phyloP scores from a whole-genome alignment of 2,113 vertebrate genomes.

The Cichladusa arquata region DNA sequence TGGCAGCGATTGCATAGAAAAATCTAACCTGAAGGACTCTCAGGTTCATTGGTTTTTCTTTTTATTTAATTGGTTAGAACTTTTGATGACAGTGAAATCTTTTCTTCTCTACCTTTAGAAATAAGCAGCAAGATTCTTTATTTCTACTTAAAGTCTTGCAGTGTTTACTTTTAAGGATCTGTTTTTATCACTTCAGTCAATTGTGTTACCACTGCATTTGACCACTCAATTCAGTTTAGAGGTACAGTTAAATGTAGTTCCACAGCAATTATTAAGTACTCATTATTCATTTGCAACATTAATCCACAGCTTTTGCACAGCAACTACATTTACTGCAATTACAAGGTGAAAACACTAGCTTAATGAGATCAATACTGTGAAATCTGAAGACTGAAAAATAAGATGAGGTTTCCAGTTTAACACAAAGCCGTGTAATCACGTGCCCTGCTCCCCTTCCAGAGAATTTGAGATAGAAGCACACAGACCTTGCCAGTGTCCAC shows the following conservation, averaged over 20 bases:
- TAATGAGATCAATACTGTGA: slow-evolving; percentile 42
- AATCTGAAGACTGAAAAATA: slow-evolving; percentile 44
- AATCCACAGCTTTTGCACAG: not conserved
- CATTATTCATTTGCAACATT: not conserved
- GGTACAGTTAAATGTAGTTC: not conserved
- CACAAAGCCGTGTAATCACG: not conserved
- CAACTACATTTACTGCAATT: not conserved
- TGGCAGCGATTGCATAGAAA: not conserved
- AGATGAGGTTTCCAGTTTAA: slow-evolving; percentile 20
- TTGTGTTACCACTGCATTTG: not conserved
- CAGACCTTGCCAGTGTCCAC: not conserved
- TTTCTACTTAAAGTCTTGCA: not conserved
- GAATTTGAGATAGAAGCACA: not conserved
- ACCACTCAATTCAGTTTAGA: not conserved
- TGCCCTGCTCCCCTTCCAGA: not conserved
- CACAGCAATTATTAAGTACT: not conserved
- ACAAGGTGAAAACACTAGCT: not conserved
- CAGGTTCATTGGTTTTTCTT: not conserved
- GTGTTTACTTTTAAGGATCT: not conserved
- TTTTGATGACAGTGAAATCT: not conserved
- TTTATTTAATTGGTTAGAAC: not conserved
- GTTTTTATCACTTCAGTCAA: not conserved
- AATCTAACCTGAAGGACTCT: not conserved
- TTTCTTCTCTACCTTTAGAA: not conserved
- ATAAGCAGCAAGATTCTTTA: not conserved